Conservation (phyloP, 1,140 invertebrate species). For the Drosophila mayri region DNA sequence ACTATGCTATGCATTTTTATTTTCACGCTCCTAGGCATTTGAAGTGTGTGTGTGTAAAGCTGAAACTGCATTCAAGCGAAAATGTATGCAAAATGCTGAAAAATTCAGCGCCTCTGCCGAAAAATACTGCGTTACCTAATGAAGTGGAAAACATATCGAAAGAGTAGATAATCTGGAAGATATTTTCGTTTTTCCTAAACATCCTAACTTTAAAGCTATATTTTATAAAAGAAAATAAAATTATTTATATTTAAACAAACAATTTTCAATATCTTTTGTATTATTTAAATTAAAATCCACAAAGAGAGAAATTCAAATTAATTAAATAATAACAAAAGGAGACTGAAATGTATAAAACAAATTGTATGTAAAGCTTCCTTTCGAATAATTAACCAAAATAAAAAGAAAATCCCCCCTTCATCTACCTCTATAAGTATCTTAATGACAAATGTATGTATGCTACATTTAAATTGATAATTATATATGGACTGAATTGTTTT, state of each 20-base stretch:
- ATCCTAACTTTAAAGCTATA: neutral
- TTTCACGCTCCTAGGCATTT: slow-evolving; percentile 29
- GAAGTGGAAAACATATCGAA: slow-evolving; percentile 28
- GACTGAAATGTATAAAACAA: neutral
- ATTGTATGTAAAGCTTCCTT: neutral
- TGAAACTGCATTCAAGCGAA: slow-evolving; percentile 37
- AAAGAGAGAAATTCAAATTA: neutral
- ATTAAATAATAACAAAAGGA: neutral
- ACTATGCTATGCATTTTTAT: slow-evolving; percentile 47
- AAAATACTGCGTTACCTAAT: slow-evolving; percentile 21
- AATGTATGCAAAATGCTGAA: slow-evolving; percentile 37
- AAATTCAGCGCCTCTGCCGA: slow-evolving; percentile 8
- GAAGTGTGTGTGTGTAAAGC: slow-evolving; percentile 5
- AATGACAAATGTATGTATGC: slow-evolving; percentile 9
- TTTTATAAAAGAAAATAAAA: fast-evolving
- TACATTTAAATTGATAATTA: slow-evolving; percentile 33
- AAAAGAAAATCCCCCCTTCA: neutral
- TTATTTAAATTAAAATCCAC: neutral
- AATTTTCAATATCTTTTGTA: fast-evolving
- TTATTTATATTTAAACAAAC: neutral
- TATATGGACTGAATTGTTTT: slow-evolving; percentile 31
- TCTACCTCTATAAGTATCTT: neutral
- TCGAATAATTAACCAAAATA: neutral
- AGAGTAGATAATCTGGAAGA: neutral
- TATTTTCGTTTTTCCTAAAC: neutral